Evolutionary conservation across 1,140 invertebrate genomes (phyloP), one percentile per base, ranked within the genome.

Genomic region (Agrypnia vestita): DNA sequence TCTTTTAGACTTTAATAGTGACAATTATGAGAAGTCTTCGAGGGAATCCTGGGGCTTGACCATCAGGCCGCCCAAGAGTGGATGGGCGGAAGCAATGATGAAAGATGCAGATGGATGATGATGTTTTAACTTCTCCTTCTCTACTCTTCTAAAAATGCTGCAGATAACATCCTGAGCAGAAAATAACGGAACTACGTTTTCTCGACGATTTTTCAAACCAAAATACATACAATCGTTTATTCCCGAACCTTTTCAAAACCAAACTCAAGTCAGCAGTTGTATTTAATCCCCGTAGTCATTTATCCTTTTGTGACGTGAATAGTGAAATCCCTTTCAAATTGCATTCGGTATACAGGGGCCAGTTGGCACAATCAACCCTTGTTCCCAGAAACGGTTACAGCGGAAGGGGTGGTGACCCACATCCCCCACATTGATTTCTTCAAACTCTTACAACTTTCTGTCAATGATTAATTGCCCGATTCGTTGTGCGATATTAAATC

Each of bases 371-470:
- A 51, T 55, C 69, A 73, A 73, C 69, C 69, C 69, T 73, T 35
- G 6, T 35, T 73, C 69, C 49, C 21, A n/a, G 69, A 35, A 73
- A 73, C 43, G 25, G 15, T 46, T n/a, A 69, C 13, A 49, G 46
- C 69, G 17, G 47, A 73, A 55, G 69, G 25, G 69, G 19, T 73
- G 25, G 73, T 67, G 62, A 75, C 72, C 69, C 56, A 76, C 69
- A 73, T 78, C 71, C 79, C 53, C n/a, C n/a, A 44, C 73, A 82
- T 82, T 82, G 81, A 82, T 82, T 82, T 79, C 76, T 79, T 78
- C 53, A 73, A 77, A 61, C 73, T 46, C 71, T 46, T 67, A 25
- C 75, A 78, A 69, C 44, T 74, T 59, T 74, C 19, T 72, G 61
- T 46, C 13, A 43, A 80, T 82, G 81, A 82, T 82, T 82, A 82